phyloP scores from a whole-genome alignment of 2,797 vertebrate species.

The Acanthopagrus latus region DNA sequence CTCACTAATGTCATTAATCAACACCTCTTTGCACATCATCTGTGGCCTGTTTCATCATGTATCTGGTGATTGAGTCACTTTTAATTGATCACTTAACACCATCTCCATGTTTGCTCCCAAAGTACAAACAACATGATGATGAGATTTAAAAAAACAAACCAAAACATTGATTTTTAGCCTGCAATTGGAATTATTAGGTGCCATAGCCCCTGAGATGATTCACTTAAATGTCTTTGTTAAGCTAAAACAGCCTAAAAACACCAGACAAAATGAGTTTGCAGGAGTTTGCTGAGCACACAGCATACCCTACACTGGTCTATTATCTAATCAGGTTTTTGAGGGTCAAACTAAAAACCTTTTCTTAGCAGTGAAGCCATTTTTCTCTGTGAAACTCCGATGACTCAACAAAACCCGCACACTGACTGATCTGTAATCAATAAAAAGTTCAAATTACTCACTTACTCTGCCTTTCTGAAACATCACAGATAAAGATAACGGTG shows the following conservation, averaged over 20 bases:
- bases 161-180: too few species aligned
- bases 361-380: background rate
- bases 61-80: conserved; percentile 18
- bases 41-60: conserved; percentile 8
- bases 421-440: conserved; percentile 5
- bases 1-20: background rate
- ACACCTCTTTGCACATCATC: background rate
- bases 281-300: background rate
- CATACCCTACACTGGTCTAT: background rate
- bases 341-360: background rate
- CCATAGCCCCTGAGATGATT: background rate
- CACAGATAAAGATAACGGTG: background rate
- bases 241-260: conserved; percentile 2
- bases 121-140: background rate
- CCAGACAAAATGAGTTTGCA: background rate
- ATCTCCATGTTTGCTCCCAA: background rate
- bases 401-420: background rate
- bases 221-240: background rate
- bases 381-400: background rate
- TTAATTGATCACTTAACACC: background rate
- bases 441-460: background rate
- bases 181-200: background rate
- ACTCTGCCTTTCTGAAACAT: background rate
- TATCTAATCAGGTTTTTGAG: conserved; percentile 13
- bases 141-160: too few species aligned